Percentiles rank a stretch among this genome's conserved stretches.
Evolutionary conservation across 2,888 invertebrate species (phyloP).

Genomic region (Cephonodes hylas): DNA sequence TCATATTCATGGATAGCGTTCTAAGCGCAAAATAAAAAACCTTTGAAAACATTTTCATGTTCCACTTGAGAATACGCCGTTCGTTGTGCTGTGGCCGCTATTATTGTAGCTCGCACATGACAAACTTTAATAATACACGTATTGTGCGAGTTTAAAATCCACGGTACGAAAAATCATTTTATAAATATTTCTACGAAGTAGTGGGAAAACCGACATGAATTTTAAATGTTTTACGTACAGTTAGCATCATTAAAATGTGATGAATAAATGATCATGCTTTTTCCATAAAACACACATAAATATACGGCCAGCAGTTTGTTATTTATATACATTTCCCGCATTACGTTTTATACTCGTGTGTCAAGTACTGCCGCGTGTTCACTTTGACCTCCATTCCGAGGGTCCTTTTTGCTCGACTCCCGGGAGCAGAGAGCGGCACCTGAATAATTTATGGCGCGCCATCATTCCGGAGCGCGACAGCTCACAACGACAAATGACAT

Average conservation of each 20-base stretch:
- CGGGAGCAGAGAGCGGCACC: not conserved
- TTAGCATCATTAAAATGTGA: not conserved
- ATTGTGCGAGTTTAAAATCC: not conserved
- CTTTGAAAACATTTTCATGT: not conserved
- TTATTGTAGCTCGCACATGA: not conserved
- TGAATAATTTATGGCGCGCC: slow-evolving; percentile 12
- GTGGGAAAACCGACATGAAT: not conserved
- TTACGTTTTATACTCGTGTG: slow-evolving; percentile 10
- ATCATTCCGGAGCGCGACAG: not conserved
- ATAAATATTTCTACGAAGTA: not conserved
- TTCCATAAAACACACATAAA: not conserved
- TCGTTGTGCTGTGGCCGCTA: not conserved
- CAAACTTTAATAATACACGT: not conserved
- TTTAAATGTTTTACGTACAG: not conserved
- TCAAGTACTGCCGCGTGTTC: not conserved
- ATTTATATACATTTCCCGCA: not conserved
- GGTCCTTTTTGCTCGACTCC: not conserved
- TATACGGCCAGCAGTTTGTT: not conserved
- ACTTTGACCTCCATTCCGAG: slow-evolving; percentile 11
- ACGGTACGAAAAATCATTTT: not conserved
- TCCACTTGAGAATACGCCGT: not conserved
- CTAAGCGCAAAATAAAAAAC: not conserved
- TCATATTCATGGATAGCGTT: no score
- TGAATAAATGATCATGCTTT: not conserved
- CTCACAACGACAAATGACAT: slow-evolving; percentile 5